Evolutionary conservation across 1,140 invertebrate genomes (phyloP).

Genomic region (Gryllus bimaculatus): DNA sequence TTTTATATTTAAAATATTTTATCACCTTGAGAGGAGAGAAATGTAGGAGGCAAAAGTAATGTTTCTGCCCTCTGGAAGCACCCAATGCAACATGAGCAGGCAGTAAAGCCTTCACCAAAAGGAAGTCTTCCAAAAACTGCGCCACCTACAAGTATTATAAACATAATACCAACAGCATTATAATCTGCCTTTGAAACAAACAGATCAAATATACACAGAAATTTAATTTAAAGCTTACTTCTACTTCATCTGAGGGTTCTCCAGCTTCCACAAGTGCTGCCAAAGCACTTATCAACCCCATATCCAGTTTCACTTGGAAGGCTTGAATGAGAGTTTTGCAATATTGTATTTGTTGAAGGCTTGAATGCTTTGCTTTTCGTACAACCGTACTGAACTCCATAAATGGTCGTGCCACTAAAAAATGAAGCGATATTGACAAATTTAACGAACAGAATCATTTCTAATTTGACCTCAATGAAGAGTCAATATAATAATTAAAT

Average conservation of each 20-base stretch:
- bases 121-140: constrained; percentile 49
- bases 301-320: constrained; percentile 91
- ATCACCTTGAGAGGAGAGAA: constrained; percentile 90
- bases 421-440: too few species aligned
- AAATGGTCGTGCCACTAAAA: constrained; percentile 41
- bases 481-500: too few species aligned
- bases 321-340: constrained; percentile 92
- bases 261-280: constrained; percentile 52
- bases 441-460: too few species aligned
- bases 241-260: constrained; percentile 51
- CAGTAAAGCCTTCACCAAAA: constrained; percentile 50
- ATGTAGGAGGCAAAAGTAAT: constrained; percentile 93
- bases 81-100: constrained; percentile 48
- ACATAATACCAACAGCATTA: not conserved
- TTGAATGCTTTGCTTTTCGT: constrained; percentile 76
- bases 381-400: constrained; percentile 88
- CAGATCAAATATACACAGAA: not conserved
- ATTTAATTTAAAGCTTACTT: constrained; percentile 37
- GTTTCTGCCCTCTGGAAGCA: constrained; percentile 68
- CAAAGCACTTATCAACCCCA: constrained; percentile 82
- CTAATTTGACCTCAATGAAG: too few species aligned
- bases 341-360: constrained; percentile 88
- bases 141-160: constrained; percentile 37
- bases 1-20: not conserved
- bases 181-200: not conserved